Base-by-base conservation (phyloP, 2,113 vertebrate genomes). In the Lophochroa leadbeateri region DNA sequence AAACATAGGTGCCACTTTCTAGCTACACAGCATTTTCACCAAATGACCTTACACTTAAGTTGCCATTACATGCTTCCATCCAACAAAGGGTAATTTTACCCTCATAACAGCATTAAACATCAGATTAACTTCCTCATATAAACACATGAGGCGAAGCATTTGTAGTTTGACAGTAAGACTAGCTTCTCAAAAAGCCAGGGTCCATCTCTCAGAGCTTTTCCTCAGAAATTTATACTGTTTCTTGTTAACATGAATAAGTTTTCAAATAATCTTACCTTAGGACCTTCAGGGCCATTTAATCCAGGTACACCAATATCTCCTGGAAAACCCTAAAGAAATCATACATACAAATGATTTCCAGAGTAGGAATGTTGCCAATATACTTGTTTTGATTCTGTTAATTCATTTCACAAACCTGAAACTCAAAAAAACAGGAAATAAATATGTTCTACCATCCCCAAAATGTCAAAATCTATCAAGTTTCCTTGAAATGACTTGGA, bases 301-400 rank as follows among this genome's bases (percentile, higher is more conserved):
- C 99, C 99, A 93, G 99, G 99, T 72, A 98, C 82, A 46, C 99
- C 99, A 96, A 99, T 99, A 96, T 99, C 99, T 90, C 99, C 99
- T 69, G 99, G 99, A 98, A 99, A 99, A 55, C 99, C 99, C 99
- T 99, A 93, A 64, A 84, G 74, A 97, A 85, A 90, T 70, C 76
- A 95, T 13, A 94, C 18, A 88, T 71, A 84, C 29, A 84, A 92
- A 75, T 78, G 4, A 84, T 74, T 84, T 83, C 65, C 31, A 72
- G 27, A 20, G 17, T 37, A 88, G 65, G 71, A 91, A 86, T 37
- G 14, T 71, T 90, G 90, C 82, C 47, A 64, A 7, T 37, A 28
- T 18, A 78, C 57, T 70, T 90, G 35, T 88, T 96, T 82, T 92
- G 55, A 86, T 79, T 89, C 39, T 64, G 47, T 84, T 88, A 28